Base-by-base conservation (phyloP, 1,140 invertebrate species). In the Phthorimaea operculella region DNA sequence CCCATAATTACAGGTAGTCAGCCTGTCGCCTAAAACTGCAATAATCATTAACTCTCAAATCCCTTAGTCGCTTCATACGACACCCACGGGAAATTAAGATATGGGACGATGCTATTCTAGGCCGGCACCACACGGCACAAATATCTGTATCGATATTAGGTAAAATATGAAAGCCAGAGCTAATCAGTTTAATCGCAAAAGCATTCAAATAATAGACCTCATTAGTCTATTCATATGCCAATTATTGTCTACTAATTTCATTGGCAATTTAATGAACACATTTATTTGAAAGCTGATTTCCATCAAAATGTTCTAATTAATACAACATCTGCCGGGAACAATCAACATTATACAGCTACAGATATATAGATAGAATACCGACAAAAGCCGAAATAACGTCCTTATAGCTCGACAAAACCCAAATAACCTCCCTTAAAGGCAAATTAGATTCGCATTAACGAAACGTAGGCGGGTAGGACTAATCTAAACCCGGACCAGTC, bases 381-480 rank as follows among this genome's bases (percentile, higher is more conserved):
- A 67, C 68, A 76, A 78, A 75, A 65, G 68, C 21, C 21, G 21
- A 28, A 28, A 28, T 28, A 28, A 28, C 21, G 21, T 28, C 21
- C 21, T 28, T 28, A 28, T 28, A 28, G 54, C 55, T 54, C 42
- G 56, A 54, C 58, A 58, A 75, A 74, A 66, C 63, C 64, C 62
- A 58, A 64, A 53, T 64, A 59, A 57, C 61, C 62, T 58, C 54
- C 57, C 57, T 54, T 57, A 63, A 68, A 76, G 59, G 68, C 59
- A 72, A 79, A 76, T 81, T 79, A 74, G 70, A 76, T 74, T 74
- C 74, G 66, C 71, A 73, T 75, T 79, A 79, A 78, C 73, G 72
- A 78, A 78, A 75, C 72, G 70, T 72, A 66, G 67, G 70, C 64
- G 66, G 63, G 59, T 60, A 55, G 55, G 67, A 66, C 64, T 65